phyloP scores from a whole-genome alignment of 2,888 invertebrate genomes.

The Coleophora deauratella region DNA sequence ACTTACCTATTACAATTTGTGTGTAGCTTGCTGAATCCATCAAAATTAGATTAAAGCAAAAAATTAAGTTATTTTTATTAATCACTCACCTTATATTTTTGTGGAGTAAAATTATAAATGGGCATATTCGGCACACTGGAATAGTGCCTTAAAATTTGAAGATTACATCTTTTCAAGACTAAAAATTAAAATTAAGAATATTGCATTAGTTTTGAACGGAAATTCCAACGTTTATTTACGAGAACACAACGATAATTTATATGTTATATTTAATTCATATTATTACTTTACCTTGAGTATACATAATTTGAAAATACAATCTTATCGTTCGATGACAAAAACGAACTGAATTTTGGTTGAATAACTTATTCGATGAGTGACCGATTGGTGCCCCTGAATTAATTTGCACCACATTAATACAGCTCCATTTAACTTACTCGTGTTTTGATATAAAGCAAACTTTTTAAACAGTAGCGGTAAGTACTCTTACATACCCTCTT shows the following conservation, averaged over 20 bases:
- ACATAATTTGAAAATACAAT: neutral
- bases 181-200: slow-evolving; percentile 8
- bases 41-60: too few species aligned
- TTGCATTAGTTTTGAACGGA: too few species aligned
- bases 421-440: neutral
- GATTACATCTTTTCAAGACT: slow-evolving; percentile 16
- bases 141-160: slow-evolving; percentile 15
- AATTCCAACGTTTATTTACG: too few species aligned
- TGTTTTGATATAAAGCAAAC: too few species aligned
- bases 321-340: slow-evolving; percentile 8
- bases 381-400: neutral
- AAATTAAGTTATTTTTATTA: too few species aligned
- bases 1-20: too few species aligned
- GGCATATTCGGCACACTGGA: slow-evolving; percentile 22
- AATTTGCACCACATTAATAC: slow-evolving; percentile 1
- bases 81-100: slow-evolving; percentile 40
- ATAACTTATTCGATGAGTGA: slow-evolving; percentile 4
- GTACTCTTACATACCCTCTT: too few species aligned
- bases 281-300: too few species aligned
- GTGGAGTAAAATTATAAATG: slow-evolving; percentile 37
- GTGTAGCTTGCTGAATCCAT: too few species aligned
- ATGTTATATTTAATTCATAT: neutral
- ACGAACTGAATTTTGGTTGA: slow-evolving; percentile 10
- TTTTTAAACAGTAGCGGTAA: too few species aligned
- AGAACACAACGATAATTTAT: too few species aligned